phyloP scores from a whole-genome alignment of 2,888 invertebrate genomes.

The Caradrina kadenii region DNA sequence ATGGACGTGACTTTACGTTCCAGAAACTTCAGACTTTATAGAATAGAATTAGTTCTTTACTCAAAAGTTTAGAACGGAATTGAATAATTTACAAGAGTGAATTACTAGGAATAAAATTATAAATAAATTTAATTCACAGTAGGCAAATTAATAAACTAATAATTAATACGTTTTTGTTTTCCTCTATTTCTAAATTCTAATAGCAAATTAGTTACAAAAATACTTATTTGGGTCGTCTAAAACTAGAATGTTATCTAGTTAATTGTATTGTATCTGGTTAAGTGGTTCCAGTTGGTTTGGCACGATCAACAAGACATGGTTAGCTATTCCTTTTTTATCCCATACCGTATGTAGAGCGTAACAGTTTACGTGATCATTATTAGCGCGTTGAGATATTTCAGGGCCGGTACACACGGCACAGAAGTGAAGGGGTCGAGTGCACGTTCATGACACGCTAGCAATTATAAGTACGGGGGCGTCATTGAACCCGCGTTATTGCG shows the following conservation, averaged over 20 bases:
- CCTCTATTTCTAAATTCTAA: neutral
- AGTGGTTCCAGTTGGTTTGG: constrained; percentile 48
- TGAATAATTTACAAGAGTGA: neutral
- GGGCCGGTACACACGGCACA: constrained; percentile 48
- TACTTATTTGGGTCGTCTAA: constrained; percentile 5
- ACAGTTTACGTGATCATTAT: constrained; percentile 58
- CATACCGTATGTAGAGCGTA: constrained; percentile 58
- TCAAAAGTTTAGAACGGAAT: neutral
- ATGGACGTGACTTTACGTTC: constrained; percentile 1
- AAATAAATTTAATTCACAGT: neutral
- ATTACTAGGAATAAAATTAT: neutral
- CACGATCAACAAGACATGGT: constrained; percentile 39
- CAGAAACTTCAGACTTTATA: constrained; percentile 1
- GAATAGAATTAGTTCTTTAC: neutral
- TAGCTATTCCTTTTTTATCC: constrained; percentile 52
- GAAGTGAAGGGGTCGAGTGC: constrained; percentile 82
- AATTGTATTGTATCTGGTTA: constrained; percentile 41
- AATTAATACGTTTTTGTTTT: neutral
- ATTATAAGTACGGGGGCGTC: constrained; percentile 87
- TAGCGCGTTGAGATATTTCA: constrained; percentile 55
- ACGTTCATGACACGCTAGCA: constrained; percentile 84
- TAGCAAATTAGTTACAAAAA: neutral
- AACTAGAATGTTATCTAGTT: constrained; percentile 27
- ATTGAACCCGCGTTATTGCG: constrained; percentile 89
- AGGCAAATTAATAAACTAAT: neutral